Base-by-base conservation (phyloP, 2,113 vertebrate species). In the Pycnonotus jocosus region DNA sequence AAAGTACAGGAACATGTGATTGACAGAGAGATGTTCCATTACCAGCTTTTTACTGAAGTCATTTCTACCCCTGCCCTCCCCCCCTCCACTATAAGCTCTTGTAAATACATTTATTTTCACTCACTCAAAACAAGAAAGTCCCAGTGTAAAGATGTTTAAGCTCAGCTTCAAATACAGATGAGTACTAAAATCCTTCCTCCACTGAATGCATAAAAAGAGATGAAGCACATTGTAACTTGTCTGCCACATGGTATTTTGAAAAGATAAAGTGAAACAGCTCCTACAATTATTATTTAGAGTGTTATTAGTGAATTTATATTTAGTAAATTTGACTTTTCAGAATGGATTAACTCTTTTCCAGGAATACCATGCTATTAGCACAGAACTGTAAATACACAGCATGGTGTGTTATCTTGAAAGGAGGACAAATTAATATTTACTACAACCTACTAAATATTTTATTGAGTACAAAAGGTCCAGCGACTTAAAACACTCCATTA, bases 361-460 rank as follows among this genome's bases (percentile, higher is more conserved):
- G 80, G 64, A 85, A 70, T 14, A 11, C 44, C 24, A 61, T 61
- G 78, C 37, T 70, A 44, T 73, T 47, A 93, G 78, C 76, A 37
- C 65, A 28, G 91, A 81, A 79, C 69, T 64, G 72, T 82, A 91
- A 89, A 82, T 65, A 77, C 61, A 51, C 18, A 48, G 56, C 70
- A 40, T 20, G 38, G 33, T 42, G 22, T 78, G 73, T 85, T 92
- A 92, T 90, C 91, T 73, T 85, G 81, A 94, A 96, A 78, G 87
- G 37, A 92, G 64, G 57, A 64, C 42, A 85, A 96, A 91, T 90
- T 89, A 96, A 80, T 91, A 95, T 90, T 96, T 96, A 91, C 92
- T 89, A 79, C 38, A 94, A 81, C 27, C 74, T 77, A 45, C 81
- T 97, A 87, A 94, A 95, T 89, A 89, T 95, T 96, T 96, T 80